Conservation (phyloP, 2,113 vertebrate species). For the Melanerpes formicivorus region DNA sequence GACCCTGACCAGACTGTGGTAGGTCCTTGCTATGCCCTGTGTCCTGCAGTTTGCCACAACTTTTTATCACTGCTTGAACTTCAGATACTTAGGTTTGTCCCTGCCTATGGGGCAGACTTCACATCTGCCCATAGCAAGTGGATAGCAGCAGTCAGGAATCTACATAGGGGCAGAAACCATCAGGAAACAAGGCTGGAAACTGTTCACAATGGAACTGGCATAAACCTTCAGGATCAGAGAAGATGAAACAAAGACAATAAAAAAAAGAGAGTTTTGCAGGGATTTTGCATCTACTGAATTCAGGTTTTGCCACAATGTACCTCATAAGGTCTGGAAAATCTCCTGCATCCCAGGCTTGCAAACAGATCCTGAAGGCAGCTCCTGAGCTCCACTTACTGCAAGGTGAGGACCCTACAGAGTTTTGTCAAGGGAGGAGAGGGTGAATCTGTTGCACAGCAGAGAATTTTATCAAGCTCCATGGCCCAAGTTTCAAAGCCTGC, state of each 20-base stretch:
- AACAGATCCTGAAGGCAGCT: background rate
- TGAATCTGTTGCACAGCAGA: background rate
- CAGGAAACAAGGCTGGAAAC: background rate
- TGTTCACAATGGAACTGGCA: background rate
- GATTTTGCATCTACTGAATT: background rate
- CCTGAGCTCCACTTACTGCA: background rate
- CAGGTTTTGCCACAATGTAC: background rate
- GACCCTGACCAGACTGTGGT: background rate
- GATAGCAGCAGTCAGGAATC: background rate
- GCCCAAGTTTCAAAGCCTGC: background rate
- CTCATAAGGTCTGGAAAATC: background rate
- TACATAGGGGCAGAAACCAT: rapidly evolving
- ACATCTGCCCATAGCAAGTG: background rate
- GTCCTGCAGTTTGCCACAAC: background rate
- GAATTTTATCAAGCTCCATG: background rate
- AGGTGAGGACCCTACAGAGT: background rate
- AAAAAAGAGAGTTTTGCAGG: background rate
- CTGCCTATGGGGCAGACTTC: background rate
- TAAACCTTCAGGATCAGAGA: background rate
- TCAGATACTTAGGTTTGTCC: background rate
- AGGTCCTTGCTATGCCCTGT: background rate
- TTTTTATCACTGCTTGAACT: background rate
- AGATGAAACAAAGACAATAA: background rate
- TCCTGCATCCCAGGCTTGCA: background rate
- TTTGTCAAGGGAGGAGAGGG: background rate